A percentile compares a stretch with the other conserved stretches of the same genome.
phyloP scores from a whole-genome alignment of 2,888 invertebrate species.

The Macrophya alboannulata region DNA sequence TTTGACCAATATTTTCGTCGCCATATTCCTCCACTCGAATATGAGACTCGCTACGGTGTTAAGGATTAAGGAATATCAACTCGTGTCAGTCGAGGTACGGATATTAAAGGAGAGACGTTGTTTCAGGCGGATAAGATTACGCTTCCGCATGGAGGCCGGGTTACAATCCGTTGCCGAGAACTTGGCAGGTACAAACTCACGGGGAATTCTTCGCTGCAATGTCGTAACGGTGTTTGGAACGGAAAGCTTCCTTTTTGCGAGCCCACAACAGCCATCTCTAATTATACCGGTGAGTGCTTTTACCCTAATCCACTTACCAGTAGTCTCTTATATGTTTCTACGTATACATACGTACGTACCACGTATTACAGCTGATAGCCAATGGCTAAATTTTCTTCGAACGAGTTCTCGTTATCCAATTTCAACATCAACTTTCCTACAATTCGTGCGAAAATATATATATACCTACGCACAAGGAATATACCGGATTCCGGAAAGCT shows the following conservation, averaged over 20 bases:
- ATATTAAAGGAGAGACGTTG: conserved; percentile 31
- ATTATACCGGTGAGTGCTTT: conserved; percentile 87
- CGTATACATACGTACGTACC: not conserved
- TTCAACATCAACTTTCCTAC: not conserved
- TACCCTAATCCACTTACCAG: conserved; percentile 21
- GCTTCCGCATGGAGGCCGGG: conserved; percentile 88
- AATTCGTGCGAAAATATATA: not conserved
- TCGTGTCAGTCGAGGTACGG: conserved; percentile 2
- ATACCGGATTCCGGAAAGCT: not conserved
- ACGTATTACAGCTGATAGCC: not conserved
- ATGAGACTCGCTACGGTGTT: not conserved
- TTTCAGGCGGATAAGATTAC: conserved; percentile 77
- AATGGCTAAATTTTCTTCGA: not conserved
- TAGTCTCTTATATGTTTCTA: not conserved
- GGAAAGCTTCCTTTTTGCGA: conserved; percentile 91
- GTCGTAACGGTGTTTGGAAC: conserved; percentile 92
- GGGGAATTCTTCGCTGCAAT: conserved; percentile 89
- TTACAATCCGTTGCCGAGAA: conserved; percentile 90
- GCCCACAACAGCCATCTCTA: conserved; percentile 92
- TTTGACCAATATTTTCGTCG: not conserved
- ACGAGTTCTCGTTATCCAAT: not conserved
- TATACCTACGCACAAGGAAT: too few species aligned
- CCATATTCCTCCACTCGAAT: not conserved
- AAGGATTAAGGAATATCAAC: conserved; percentile 27
- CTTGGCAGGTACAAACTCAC: conserved; percentile 92